Conservation (phyloP, 2,888 invertebrate genomes). For the Danaus chrysippus region DNA sequence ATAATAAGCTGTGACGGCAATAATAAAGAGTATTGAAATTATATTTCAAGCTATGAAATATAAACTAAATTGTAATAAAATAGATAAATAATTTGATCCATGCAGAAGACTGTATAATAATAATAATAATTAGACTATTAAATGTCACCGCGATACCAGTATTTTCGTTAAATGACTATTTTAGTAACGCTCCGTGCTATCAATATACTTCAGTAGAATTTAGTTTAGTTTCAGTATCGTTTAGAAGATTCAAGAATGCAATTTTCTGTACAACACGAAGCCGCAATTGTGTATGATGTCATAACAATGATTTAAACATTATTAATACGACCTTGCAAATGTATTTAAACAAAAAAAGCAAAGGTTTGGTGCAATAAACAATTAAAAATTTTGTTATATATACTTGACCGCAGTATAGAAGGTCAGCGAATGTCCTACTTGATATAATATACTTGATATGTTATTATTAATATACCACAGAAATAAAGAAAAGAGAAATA, state of each 20-base stretch:
- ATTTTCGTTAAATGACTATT: no score
- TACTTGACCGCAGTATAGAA: background rate
- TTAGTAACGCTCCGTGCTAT: no score
- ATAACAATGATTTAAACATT: background rate
- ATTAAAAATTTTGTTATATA: background rate
- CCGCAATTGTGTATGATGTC: background rate
- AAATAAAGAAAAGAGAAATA: background rate
- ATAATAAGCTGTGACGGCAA: no score
- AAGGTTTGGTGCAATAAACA: background rate
- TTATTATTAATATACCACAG: background rate
- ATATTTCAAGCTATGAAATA: no score
- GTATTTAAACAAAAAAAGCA: background rate
- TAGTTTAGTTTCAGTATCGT: background rate
- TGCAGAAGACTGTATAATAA: no score
- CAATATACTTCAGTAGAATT: no score
- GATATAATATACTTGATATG: background rate
- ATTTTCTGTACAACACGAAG: background rate
- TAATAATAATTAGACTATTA: no score
- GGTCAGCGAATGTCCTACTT: background rate
- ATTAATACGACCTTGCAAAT: background rate
- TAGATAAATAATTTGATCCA: no score
- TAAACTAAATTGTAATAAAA: no score
- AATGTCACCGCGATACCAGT: no score
- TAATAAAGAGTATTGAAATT: no score
- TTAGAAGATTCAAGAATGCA: background rate